These are phyloP conservation scores for Perizoma flavofasciatum DNA, from an alignment of 2,888 invertebrate genomes.

Conservation along the genomic window DNA sequence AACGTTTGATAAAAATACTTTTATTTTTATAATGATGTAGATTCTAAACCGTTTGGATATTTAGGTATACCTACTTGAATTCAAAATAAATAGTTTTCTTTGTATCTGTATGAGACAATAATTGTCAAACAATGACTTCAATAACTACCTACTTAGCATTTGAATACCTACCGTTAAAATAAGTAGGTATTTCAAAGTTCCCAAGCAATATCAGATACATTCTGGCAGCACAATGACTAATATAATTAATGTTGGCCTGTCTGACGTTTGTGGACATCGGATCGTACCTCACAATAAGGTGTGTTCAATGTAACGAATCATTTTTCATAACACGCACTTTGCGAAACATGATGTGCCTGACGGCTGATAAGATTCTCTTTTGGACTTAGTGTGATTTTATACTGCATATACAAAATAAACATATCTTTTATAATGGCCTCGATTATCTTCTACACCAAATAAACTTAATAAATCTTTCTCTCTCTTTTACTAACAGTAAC, in stretches of 20 bases:
- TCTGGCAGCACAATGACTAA: constrained; percentile 63
- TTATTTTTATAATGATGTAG: no score
- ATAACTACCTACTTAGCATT: no score
- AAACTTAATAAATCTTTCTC: no score
- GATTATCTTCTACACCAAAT: no score
- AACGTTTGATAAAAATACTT: no score
- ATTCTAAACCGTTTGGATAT: no score
- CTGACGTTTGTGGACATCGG: constrained; percentile 63
- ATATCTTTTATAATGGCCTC: neutral
- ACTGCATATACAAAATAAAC: neutral
- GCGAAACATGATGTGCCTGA: constrained; percentile 64
- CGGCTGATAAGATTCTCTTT: constrained; percentile 66
- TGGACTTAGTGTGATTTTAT: constrained; percentile 29
- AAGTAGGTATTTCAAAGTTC: constrained; percentile 22
- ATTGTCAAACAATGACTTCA: no score
- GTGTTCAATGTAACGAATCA: constrained; percentile 67
- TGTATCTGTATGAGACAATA: no score
- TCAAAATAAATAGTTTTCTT: no score
- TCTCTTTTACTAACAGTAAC: no score
- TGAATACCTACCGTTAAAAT: no score
- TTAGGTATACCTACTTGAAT: no score
- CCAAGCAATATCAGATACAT: constrained; percentile 55
- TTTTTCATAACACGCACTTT: constrained; percentile 62
- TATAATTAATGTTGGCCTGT: constrained; percentile 79
- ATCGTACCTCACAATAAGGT: constrained; percentile 72